phyloP scores from a whole-genome alignment of 2,888 invertebrate species.

The Matsumyia berberina region DNA sequence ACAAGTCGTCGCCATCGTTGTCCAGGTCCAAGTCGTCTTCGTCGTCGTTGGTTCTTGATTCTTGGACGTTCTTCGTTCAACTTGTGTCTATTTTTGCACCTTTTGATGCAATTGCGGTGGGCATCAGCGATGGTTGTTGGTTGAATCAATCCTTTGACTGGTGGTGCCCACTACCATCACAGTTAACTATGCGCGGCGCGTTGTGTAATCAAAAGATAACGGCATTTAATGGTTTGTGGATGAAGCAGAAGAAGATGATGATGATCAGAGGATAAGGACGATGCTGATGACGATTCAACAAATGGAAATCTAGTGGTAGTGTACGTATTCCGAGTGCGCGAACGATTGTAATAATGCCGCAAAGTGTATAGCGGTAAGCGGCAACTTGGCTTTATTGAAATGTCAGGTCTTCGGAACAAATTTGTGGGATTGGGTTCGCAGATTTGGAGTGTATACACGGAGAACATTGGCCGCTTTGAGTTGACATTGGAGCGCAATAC shows the following conservation, averaged over 20 bases:
- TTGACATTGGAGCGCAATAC: slow-evolving; percentile 34
- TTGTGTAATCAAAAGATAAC: slow-evolving; percentile 76
- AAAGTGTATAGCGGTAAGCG: slow-evolving; percentile 60
- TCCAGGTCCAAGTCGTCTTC: slow-evolving; percentile 8
- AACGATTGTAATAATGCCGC: slow-evolving; percentile 49
- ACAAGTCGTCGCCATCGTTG: slow-evolving; percentile 67
- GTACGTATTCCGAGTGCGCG: slow-evolving; percentile 14
- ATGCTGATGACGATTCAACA: slow-evolving; percentile 54
- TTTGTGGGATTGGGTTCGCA: slow-evolving; percentile 41
- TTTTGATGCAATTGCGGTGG: slow-evolving; percentile 58
- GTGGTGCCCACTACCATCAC: slow-evolving; percentile 43
- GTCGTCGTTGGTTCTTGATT: slow-evolving; percentile 37
- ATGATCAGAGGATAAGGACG: slow-evolving; percentile 47
- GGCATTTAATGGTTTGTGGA: slow-evolving; percentile 71
- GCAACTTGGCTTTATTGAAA: slow-evolving; percentile 64
- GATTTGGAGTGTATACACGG: slow-evolving; percentile 41
- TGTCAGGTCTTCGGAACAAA: slow-evolving; percentile 70
- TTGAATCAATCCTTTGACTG: slow-evolving; percentile 65
- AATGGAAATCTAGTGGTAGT: slow-evolving; percentile 42
- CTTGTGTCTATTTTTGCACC: slow-evolving; percentile 74
- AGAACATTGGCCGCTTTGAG: slow-evolving; percentile 18
- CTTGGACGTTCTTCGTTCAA: slow-evolving; percentile 32
- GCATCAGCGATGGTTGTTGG: slow-evolving; percentile 38
- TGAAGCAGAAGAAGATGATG: slow-evolving; percentile 53
- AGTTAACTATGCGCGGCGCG: slow-evolving; percentile 66